These are phyloP conservation scores for Sorex fumeus DNA, from an alignment of 2,113 vertebrate genomes.

Conservation along the genomic window DNA sequence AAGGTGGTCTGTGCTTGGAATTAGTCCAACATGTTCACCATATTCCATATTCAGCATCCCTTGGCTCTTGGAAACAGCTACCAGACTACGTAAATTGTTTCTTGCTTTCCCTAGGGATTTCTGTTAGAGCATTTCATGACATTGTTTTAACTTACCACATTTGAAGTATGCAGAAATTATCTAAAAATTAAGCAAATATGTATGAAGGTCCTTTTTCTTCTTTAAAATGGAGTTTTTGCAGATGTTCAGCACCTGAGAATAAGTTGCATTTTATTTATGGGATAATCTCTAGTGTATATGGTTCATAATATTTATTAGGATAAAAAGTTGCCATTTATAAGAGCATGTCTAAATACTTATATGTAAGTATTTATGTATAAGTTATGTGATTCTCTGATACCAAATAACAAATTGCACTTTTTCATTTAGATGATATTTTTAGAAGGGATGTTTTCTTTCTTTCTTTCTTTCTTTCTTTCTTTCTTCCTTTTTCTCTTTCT, in stretches of 20 bases:
- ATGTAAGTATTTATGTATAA: not conserved
- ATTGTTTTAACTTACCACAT: not conserved
- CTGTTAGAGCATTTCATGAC: constrained; percentile 23
- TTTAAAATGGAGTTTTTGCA: not conserved
- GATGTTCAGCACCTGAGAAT: not conserved
- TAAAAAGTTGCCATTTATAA: not conserved
- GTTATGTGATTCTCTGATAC: not conserved
- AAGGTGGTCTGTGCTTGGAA: not conserved
- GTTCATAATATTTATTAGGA: constrained; percentile 43
- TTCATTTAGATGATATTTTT: not conserved
- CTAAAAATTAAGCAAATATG: not conserved
- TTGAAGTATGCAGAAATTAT: not conserved
- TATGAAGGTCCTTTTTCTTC: constrained; percentile 7
- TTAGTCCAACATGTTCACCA: not conserved
- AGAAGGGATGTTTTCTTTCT: not conserved
- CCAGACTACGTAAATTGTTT: not conserved
- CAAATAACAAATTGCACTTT: not conserved
- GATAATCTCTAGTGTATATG: not conserved
- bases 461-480: not conserved
- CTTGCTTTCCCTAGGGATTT: constrained; percentile 26
- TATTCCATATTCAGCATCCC: not conserved
- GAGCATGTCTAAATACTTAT: not conserved
- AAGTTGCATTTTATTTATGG: constrained; percentile 48
- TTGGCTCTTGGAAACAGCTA: constrained; percentile 36
- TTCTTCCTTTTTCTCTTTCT: too few species aligned